These are phyloP conservation scores for Bruchidius siliquastri DNA, from an alignment of 2,888 invertebrate species.

Conservation along the genomic window DNA sequence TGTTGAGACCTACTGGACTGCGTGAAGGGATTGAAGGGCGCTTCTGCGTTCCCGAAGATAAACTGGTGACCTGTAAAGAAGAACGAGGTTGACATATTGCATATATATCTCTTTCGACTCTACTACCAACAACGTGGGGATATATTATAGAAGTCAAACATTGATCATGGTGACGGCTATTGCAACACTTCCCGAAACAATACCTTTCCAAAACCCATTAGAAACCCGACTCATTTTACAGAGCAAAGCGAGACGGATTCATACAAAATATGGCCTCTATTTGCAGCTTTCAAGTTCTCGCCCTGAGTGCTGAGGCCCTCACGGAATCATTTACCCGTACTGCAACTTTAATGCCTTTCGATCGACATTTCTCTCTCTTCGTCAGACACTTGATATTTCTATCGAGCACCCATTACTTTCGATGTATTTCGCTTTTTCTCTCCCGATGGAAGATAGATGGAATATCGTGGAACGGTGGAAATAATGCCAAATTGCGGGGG, in stretches of 20 bases:
- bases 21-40: slow-evolving; percentile 38
- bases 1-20: slow-evolving; percentile 19
- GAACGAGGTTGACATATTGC: not conserved
- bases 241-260: not conserved
- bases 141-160: no score
- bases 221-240: not conserved
- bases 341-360: not conserved
- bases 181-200: not conserved
- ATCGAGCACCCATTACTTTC: not conserved
- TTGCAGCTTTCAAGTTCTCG: not conserved
- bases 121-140: no score
- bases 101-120: no score
- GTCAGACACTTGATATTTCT: not conserved
- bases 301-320: not conserved
- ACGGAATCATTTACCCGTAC: not conserved
- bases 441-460: not conserved
- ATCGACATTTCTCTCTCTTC: not conserved
- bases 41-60: slow-evolving; percentile 38
- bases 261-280: not conserved
- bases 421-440: not conserved
- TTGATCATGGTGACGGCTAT: no score
- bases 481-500: not conserved
- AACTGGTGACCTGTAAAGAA: slow-evolving; percentile 44
- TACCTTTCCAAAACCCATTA: not conserved
- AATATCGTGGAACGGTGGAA: not conserved